Evolutionary conservation across 2,113 vertebrate species (phyloP).

Genomic region (Accipiter cooperii): DNA sequence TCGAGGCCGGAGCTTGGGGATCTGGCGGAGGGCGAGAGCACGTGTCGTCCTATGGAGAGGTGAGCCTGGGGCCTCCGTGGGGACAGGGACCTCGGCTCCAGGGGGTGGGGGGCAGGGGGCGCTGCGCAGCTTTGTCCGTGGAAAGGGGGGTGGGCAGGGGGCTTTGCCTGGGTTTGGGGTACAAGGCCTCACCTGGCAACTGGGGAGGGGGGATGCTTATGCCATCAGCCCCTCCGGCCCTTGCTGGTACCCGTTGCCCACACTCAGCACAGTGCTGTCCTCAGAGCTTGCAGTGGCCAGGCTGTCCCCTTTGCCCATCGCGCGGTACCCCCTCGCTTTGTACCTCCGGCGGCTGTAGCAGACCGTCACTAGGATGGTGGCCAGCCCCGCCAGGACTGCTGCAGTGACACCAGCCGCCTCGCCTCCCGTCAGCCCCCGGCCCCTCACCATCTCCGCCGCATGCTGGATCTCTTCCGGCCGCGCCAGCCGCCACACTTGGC

Average conservation of each 20-base stretch:
- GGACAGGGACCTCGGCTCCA: background rate
- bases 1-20: background rate
- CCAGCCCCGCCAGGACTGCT: background rate
- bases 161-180: background rate
- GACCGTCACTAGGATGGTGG: background rate
- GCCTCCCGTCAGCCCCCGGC: background rate
- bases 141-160: too few relatives aligned
- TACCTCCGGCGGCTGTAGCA: constrained; percentile 30
- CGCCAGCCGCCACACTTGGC: constrained; percentile 75
- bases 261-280: background rate
- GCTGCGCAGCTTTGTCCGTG: background rate
- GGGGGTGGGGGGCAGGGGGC: background rate
- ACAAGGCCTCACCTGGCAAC: background rate
- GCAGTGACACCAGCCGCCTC: constrained; percentile 10
- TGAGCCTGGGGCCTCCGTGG: background rate
- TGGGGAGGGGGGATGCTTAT: rapidly evolving
- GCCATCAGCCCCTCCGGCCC: background rate
- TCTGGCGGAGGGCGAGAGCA: rapidly evolving
- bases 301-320: background rate
- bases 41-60: background rate
- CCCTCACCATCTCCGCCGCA: background rate
- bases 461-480: constrained; percentile 60
- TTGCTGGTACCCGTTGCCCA: background rate
- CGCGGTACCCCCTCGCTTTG: background rate
- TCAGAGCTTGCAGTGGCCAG: rapidly evolving